Base-by-base conservation (phyloP, 2,888 invertebrate genomes). In the Rhagophthalmus giganteus region DNA sequence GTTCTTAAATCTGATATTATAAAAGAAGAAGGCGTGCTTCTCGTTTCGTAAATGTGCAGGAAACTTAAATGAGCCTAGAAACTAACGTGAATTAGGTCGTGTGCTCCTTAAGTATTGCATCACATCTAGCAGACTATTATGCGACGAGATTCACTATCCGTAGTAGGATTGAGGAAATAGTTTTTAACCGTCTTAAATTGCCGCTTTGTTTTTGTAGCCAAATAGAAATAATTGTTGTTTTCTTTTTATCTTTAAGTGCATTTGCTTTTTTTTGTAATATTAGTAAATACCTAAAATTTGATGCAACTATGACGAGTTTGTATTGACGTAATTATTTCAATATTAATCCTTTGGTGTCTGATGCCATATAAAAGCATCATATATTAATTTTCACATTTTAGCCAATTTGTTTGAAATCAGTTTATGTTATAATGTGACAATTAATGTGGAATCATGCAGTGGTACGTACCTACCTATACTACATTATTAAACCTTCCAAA, bases 11-110 rank as follows among this genome's bases (percentile, higher is more conserved):
- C 35, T 20, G 10, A 15, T 37, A 31, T 14, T 33, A 24, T 28
- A 26, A 42, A 55, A 13, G 13, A 33, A 34, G 51, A 42, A 20
- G 14, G 42, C 14, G 15, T 14, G 41, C 28, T 20, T 30, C 26
- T 25, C 35, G 47, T 51, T 9, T 8, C 26, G 15, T 25, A 47
- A 34, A 51, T 31, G 28, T 27, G 16, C 24, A 27, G 30, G 47
- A 51, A 47, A 32, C 55, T 45, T 55, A 48, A 53, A 58, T 58
- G 61, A 71, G 70, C 68, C 70, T 72, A 74, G 73, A 73, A 73
- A 72, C 70, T 65, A 68, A 64, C 70, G 70, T 66, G 70, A 74
- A 72, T 72, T 74, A 65, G 73, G 74, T 72, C 74, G 71, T 69
- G 73, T 71, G 71, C 73, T 73, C 73, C 73, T 73, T 73, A 66